Evolutionary conservation across 2,113 vertebrate species (phyloP), one percentile per base, ranked within the genome.

Genomic region (Apistogramma diplotaenia): DNA sequence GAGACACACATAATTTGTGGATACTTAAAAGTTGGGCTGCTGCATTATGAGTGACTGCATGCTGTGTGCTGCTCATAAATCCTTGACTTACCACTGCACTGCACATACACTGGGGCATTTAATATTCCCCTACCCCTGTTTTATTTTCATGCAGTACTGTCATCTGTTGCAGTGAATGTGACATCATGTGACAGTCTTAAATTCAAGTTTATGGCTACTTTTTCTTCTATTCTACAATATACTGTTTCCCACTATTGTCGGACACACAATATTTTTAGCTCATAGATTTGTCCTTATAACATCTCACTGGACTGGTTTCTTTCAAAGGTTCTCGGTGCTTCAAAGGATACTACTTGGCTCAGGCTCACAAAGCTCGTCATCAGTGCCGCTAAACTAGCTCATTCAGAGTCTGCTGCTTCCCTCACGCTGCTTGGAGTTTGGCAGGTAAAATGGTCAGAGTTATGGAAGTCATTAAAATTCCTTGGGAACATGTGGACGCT

Each of bases 381-480:
- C 81, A 71, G 18, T 62, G 76, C 79, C 51, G 55, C 84, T 83
- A 25, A 81, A 65, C 60, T 62, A 62, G 54, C 81, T 81, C 59
- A 7, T 82, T 60, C 56, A 19, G 35, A 33, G 74, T 87, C 85
- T 54, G 21, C 77, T 4, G 78, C 61, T 81, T 82, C 83, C 86
- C 74, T 76, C 60, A 8, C 25, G 40, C 84, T 89, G 79, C 74
- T 70, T 81, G 70, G 40, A 18, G 19, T 93, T 95, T 96, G 94
- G 94, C 94, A 95, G 94, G 93, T 95, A 93, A 76, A 78, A 54
- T 60, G 49, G 65, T 89, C 81, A 51, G 74, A 93, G 87, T 94
- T 92, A 95, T 94, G 95, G 94, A 96, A 96, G 95, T 94, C 94
- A 96, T 96, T 96, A 96, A 96, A 96, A 97, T 96, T 96, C 94